Evolutionary conservation across 2,888 invertebrate genomes (phyloP).

Genomic region (Alviniconcha strummeri): DNA sequence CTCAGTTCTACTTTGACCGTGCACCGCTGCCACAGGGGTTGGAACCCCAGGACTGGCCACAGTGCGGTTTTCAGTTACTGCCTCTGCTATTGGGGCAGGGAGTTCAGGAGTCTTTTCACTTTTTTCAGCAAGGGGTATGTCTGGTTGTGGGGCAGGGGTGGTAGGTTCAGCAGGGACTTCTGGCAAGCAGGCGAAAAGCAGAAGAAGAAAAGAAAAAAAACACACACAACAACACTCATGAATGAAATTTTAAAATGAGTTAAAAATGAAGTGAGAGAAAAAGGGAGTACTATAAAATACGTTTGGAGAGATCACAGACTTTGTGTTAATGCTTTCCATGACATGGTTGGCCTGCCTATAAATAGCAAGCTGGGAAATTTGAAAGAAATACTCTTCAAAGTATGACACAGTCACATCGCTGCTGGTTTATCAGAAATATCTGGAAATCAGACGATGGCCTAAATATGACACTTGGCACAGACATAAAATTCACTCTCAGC

Average conservation of each 20-base stretch:
- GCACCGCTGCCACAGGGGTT: neutral
- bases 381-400: too few species aligned
- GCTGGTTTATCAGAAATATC: too few species aligned
- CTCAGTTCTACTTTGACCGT: slow-evolving; percentile 10
- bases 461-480: too few species aligned
- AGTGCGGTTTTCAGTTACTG: slow-evolving; percentile 8
- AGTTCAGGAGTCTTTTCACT: slow-evolving; percentile 7
- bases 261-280: neutral
- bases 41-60: neutral
- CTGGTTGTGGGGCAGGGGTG: slow-evolving; percentile 9
- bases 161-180: slow-evolving; percentile 19
- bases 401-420: too few species aligned
- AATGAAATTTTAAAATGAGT: neutral
- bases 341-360: too few species aligned
- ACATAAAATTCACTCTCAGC: too few species aligned
- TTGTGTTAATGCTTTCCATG: too few species aligned
- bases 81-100: slow-evolving; percentile 11
- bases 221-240: neutral
- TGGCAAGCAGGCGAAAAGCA: slow-evolving; percentile 33
- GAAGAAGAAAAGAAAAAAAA: slow-evolving; percentile 7
- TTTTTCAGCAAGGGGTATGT: slow-evolving; percentile 1
- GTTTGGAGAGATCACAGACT: too few species aligned
- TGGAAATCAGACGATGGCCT: too few species aligned
- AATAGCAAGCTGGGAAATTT: too few species aligned
- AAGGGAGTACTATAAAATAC: neutral